Conservation (phyloP, 2,888 invertebrate genomes). For the Chaitophorus viminalis region DNA sequence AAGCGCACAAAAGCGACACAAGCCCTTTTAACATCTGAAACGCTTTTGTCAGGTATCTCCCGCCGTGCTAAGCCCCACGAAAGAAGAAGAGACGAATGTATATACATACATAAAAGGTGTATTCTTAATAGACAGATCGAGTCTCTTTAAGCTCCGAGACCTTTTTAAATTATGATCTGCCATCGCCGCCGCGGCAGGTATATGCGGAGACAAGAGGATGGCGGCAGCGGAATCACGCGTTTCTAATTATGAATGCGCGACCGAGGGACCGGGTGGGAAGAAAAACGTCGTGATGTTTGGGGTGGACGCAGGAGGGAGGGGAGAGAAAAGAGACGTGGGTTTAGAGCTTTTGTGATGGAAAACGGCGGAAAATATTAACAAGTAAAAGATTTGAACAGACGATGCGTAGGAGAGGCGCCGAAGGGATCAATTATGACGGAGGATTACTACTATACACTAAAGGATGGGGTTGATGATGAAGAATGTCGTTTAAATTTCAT, state of each 20-base stretch:
- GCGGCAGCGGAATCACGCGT: conserved; percentile 26
- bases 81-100: conserved; percentile 50
- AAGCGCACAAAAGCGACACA: conserved; percentile 60
- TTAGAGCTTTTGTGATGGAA: conserved; percentile 64
- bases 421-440: conserved; percentile 61
- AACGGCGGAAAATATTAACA: conserved; percentile 64
- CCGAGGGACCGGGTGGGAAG: conserved; percentile 12
- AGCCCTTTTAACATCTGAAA: conserved; percentile 61
- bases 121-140: conserved; percentile 62
- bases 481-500: conserved; percentile 62
- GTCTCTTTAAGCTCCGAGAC: conserved; percentile 58
- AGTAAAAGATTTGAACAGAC: conserved; percentile 59
- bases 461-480: conserved; percentile 61
- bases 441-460: conserved; percentile 53
- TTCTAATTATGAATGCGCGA: conserved; percentile 61
- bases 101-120: conserved; percentile 52
- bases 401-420: conserved; percentile 22
- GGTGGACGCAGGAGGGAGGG: not conserved
- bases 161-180: conserved; percentile 61
- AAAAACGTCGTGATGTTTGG: not conserved
- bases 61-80: conserved; percentile 50
- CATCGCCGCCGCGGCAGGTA: conserved; percentile 13
- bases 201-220: not conserved
- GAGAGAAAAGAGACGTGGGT: conserved; percentile 56
- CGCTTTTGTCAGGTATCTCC: conserved; percentile 53